These are phyloP conservation scores for Tanytarsus gracilentus DNA, from an alignment of 2,888 invertebrate genomes.

Conservation along the genomic window DNA sequence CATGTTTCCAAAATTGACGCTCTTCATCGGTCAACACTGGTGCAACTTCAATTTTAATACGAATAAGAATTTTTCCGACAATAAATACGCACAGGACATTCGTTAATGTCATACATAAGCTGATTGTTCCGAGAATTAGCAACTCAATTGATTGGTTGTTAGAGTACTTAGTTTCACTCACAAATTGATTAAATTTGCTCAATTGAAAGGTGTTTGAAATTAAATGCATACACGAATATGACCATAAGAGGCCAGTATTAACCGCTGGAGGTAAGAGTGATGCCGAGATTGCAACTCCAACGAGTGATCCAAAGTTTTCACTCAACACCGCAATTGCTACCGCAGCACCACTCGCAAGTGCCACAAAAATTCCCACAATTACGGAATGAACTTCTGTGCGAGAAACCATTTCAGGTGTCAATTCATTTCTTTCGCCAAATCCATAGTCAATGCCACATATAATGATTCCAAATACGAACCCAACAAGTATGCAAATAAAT, in stretches of 20 bases:
- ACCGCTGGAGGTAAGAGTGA: conserved; percentile 72
- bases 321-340: conserved; percentile 70
- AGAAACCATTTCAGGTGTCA: conserved; percentile 52
- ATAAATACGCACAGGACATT: conserved; percentile 66
- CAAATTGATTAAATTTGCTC: conserved; percentile 40
- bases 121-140: conserved; percentile 55
- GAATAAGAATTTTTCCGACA: conserved; percentile 57
- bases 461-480: conserved; percentile 57
- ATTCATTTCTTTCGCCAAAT: conserved; percentile 48
- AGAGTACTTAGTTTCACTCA: conserved; percentile 48
- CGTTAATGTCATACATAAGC: conserved; percentile 60
- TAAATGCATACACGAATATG: conserved; percentile 50
- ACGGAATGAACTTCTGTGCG: conserved; percentile 57
- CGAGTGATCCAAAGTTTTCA: conserved; percentile 66
- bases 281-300: conserved; percentile 75
- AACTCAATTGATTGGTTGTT: conserved; percentile 52
- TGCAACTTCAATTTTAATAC: conserved; percentile 52
- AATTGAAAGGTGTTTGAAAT: conserved; percentile 45
- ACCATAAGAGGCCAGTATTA: conserved; percentile 62
- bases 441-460: conserved; percentile 49
- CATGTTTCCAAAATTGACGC: conserved; percentile 53
- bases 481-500: conserved; percentile 54
- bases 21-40: conserved; percentile 46
- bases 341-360: conserved; percentile 67
- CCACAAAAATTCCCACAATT: conserved; percentile 63